phyloP scores from a whole-genome alignment of 2,113 vertebrate species.

The Steatornis caripensis region DNA sequence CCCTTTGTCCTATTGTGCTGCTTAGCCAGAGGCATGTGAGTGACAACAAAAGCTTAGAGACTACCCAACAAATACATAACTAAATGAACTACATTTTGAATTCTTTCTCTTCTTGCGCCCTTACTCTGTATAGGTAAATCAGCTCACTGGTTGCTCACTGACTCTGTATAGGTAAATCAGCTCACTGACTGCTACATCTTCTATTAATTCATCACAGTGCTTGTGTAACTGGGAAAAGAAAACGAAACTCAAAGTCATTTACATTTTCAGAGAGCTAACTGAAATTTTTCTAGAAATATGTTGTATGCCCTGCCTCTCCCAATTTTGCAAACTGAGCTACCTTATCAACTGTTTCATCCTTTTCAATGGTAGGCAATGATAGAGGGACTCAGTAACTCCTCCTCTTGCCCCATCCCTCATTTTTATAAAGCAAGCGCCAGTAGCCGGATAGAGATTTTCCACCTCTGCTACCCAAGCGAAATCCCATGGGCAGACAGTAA shows the following conservation, averaged over 20 bases:
- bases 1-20: not conserved
- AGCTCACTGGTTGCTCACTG: not conserved
- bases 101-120: not conserved
- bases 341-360: not conserved
- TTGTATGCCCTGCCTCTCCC: not conserved
- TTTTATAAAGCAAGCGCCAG: not conserved
- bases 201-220: not conserved
- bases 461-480: not conserved
- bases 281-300: not conserved
- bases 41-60: not conserved
- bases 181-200: not conserved
- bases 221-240: not conserved
- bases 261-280: not conserved
- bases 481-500: not conserved
- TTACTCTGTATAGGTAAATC: not conserved
- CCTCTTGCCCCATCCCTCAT: not conserved
- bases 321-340: not conserved
- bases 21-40: not conserved
- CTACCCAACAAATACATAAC: not conserved
- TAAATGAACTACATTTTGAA: not conserved
- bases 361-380: not conserved
- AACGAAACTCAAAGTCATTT: not conserved
- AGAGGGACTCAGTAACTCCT: not conserved
- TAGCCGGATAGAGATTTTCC: not conserved
- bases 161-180: no score